Evolutionary conservation across 1,140 invertebrate species (phyloP).

Genomic region (Lasaia peninsularis): DNA sequence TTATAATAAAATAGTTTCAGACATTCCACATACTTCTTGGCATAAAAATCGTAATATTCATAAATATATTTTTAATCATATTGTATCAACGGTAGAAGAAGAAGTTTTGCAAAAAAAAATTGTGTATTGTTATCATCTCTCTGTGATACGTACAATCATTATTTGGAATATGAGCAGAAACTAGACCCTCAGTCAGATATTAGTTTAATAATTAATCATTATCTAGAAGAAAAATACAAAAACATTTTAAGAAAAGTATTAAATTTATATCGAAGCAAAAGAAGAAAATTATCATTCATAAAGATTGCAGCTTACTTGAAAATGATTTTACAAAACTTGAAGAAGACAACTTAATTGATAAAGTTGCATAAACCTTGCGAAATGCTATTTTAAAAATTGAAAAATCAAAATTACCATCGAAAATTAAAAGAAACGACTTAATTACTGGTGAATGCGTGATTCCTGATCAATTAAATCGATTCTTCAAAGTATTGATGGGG

Average conservation of each 20-base stretch:
- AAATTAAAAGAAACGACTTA: slow-evolving; percentile 13
- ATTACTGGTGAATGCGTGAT: slow-evolving; percentile 3
- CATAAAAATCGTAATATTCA: slow-evolving; percentile 20
- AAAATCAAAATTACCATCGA: slow-evolving; percentile 1
- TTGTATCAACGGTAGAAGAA: slow-evolving; percentile 21
- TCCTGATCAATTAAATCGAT: slow-evolving; percentile 15
- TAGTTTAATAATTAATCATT: slow-evolving; percentile 15
- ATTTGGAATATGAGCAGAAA: slow-evolving; percentile 15
- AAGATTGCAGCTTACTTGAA: slow-evolving; percentile 6
- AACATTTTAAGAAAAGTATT: slow-evolving; percentile 7
- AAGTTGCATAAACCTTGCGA: background rate
- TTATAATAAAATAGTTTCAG: slow-evolving; percentile 21
- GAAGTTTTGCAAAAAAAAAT: slow-evolving; percentile 3
- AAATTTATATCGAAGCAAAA: background rate
- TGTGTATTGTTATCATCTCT: slow-evolving; percentile 16
- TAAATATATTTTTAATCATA: slow-evolving; percentile 19
- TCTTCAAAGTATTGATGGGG: slow-evolving; percentile 17
- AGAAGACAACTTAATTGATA: background rate
- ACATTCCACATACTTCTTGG: slow-evolving; percentile 19
- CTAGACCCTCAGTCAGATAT: slow-evolving; percentile 12
- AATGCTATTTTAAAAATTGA: slow-evolving; percentile 7
- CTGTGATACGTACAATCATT: slow-evolving; percentile 15
- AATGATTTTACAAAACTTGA: slow-evolving; percentile 1
- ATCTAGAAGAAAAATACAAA: slow-evolving; percentile 14
- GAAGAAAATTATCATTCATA: slow-evolving; percentile 3